These are phyloP conservation scores for Saxidomus purpurata DNA, from an alignment of 1,140 invertebrate genomes.

Conservation along the genomic window DNA sequence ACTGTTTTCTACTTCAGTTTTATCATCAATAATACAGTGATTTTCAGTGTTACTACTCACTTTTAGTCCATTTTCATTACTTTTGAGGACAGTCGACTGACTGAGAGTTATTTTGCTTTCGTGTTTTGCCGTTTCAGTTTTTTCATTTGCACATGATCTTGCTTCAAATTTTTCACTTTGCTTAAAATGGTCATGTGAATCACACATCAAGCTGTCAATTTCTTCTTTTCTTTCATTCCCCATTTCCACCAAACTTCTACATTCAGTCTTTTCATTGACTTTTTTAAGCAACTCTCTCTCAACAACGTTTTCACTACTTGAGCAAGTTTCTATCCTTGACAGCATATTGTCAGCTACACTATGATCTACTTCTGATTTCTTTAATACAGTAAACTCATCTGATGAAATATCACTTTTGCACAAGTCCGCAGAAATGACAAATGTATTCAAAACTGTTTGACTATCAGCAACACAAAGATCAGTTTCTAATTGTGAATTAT, in stretches of 20 bases:
- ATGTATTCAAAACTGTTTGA: not conserved
- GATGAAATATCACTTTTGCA: not conserved
- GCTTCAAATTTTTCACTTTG: not conserved
- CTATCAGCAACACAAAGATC: not conserved
- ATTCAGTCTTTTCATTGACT: not conserved
- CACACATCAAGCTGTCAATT: not conserved
- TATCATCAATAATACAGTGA: not conserved
- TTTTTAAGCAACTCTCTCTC: not conserved
- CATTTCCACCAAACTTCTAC: not conserved
- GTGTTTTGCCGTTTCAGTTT: not conserved
- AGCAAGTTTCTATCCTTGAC: not conserved
- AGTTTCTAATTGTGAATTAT: not conserved
- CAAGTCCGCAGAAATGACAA: not conserved
- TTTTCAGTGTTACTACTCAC: not conserved
- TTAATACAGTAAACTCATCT: not conserved
- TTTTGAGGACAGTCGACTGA: not conserved
- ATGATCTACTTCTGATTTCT: not conserved
- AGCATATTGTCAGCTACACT: not conserved
- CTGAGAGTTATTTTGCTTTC: not conserved
- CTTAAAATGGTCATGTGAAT: not conserved
- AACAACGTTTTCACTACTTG: not conserved
- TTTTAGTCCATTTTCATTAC: not conserved
- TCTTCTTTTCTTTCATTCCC: not conserved
- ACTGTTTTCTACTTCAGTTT: not conserved
- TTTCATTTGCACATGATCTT: not conserved